These are phyloP conservation scores for Lynx canadensis DNA, from an alignment of 2,113 vertebrate genomes.

Conservation along the genomic window DNA sequence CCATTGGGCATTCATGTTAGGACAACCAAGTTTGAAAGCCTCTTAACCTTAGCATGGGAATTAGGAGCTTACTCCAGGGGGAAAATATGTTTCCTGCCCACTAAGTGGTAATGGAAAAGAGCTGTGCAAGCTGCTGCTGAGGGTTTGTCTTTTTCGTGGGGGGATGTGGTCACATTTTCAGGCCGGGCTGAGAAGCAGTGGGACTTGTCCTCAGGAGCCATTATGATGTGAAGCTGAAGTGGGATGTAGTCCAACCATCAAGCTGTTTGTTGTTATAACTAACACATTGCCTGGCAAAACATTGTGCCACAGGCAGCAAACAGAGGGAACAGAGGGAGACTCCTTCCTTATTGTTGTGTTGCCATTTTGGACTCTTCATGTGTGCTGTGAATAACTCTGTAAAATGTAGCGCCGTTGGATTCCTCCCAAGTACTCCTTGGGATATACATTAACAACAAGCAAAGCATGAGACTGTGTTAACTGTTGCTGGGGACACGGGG, in stretches of 20 bases:
- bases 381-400: slow-evolving; percentile 30
- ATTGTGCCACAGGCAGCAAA: background rate
- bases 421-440: background rate
- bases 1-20: background rate
- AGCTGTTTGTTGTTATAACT: slow-evolving; percentile 50
- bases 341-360: background rate
- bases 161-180: slow-evolving; percentile 65
- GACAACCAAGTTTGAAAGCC: slow-evolving; percentile 30
- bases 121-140: slow-evolving; percentile 10
- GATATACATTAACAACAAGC: background rate
- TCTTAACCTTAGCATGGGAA: slow-evolving; percentile 40
- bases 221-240: slow-evolving; percentile 34
- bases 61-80: slow-evolving; percentile 41
- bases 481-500: background rate
- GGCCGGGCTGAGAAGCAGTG: slow-evolving; percentile 30
- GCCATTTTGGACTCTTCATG: slow-evolving; percentile 19
- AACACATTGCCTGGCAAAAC: slow-evolving; percentile 15
- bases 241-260: slow-evolving; percentile 43
- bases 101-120: slow-evolving; percentile 71
- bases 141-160: background rate
- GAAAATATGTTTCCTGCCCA: slow-evolving; percentile 35
- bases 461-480: background rate
- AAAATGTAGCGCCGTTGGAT: background rate
- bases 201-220: slow-evolving; percentile 64
- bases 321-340: background rate